A percentile compares a stretch with the other conserved stretches of the same genome.
phyloP scores from a whole-genome alignment of 1,140 invertebrate genomes.

The Drosophila leontia region DNA sequence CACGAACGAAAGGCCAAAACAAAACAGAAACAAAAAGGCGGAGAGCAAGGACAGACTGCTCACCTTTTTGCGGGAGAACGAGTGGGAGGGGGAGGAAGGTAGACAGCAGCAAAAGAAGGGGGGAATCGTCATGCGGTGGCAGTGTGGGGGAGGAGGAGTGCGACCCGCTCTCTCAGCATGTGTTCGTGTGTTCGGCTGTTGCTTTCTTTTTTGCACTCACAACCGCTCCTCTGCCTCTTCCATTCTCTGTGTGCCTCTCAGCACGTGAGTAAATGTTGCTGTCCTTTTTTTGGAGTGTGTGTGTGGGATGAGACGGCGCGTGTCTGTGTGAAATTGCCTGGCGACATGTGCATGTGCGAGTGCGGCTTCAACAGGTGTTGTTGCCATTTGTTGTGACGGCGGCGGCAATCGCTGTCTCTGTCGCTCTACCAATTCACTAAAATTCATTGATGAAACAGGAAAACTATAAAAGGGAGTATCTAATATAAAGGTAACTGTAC shows the following conservation, averaged over 20 bases:
- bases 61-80: conserved; percentile 17
- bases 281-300: conserved; percentile 51
- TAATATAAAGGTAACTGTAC: neutral
- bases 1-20: conserved; percentile 61
- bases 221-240: conserved; percentile 11
- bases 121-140: conserved; percentile 2
- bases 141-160: conserved; percentile 11
- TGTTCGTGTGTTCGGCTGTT: conserved; percentile 33
- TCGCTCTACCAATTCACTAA: conserved; percentile 27
- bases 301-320: conserved; percentile 49
- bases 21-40: conserved; percentile 52
- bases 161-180: conserved; percentile 34
- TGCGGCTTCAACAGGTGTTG: conserved; percentile 70
- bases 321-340: conserved; percentile 56
- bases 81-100: conserved; percentile 20
- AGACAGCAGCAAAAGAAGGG: conserved; percentile 2
- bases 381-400: conserved; percentile 73
- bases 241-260: conserved; percentile 20
- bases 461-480: neutral
- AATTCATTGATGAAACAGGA: conserved; percentile 55
- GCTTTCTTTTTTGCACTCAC: conserved; percentile 21
- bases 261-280: conserved; percentile 59
- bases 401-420: conserved; percentile 38
- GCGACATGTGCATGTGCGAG: conserved; percentile 42
- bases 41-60: conserved; percentile 35